Evolutionary conservation across 2,888 invertebrate genomes (phyloP), one percentile per base, ranked within the genome.

Genomic region (Plusia festucae): DNA sequence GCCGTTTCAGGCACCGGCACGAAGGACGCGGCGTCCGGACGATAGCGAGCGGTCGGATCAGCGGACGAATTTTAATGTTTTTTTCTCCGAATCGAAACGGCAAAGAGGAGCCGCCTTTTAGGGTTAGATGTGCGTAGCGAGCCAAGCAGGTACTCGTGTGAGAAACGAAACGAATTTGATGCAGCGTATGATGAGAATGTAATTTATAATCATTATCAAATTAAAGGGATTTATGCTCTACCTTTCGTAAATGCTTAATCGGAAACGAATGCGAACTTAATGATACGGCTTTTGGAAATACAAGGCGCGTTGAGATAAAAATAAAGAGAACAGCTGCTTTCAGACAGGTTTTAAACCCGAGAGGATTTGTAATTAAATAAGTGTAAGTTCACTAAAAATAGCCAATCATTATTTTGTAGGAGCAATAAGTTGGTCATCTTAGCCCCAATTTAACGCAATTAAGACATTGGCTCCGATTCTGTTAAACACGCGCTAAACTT

Each of bases 31-130:
- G 73, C 78, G 88, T 81, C 87, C 90, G 84, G 82, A 80, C 87
- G 70, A 81, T 73, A 64, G 68, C 74, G 60, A 76, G 72, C 76
- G 70, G 70, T 78, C 60, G 60, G 58, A 65, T 67, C 75, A 73
- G 73, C 79, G 64, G 73, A 76, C 85, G 87, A 87, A 89, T 90
- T 87, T 88, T 85, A 91, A 91, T 90, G 87, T 71, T 74, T 66
- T 79, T 80, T 91, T 91, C 90, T 80, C 79, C 79, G 91, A 90
- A 92, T 73, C 76, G 76, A 71, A 55, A 69, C 56, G 70, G 79
- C 83, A 88, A 89, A 85, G 85, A 68, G 55, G n/a, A 20, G 78
- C 87, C 88, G 88, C 84, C 82, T 81, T 78, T 78, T 77, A 55
- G 78, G 66, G 73, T 79, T 78, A 76, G 72, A 81, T 78, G 68